Percentiles rank a stretch among this genome's conserved stretches.
Evolutionary conservation across 23 tunicate genomes (phyloP).

Genomic region (Botrylloides violaceus): DNA sequence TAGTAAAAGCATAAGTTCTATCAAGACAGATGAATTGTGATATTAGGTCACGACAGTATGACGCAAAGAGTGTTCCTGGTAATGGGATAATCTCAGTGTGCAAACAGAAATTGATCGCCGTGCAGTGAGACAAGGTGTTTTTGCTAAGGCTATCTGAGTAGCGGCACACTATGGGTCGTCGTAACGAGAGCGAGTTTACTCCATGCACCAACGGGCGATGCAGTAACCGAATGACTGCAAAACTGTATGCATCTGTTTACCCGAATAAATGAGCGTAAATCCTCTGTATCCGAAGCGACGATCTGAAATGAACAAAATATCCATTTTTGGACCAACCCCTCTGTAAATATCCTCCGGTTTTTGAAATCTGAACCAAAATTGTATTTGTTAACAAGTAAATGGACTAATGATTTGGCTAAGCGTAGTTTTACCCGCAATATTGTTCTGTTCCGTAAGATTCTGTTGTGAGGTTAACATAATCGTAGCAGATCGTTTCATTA

Average conservation of each 20-base stretch:
- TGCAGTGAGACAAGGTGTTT: too few species aligned
- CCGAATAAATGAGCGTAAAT: slow-evolving; percentile 10
- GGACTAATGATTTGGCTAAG: not conserved
- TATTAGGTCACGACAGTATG: too few species aligned
- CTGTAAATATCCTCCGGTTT: slow-evolving; percentile 19
- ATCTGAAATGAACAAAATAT: slow-evolving; percentile 10
- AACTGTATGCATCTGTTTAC: not conserved
- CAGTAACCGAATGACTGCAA: too few species aligned
- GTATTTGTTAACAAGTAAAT: not conserved
- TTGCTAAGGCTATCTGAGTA: too few species aligned
- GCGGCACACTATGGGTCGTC: too few species aligned
- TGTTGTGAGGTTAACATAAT: slow-evolving; percentile 72
- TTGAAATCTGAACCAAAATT: not conserved
- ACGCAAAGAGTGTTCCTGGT: too few species aligned
- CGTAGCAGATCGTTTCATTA: slow-evolving; percentile 66
- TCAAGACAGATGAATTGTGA: too few species aligned
- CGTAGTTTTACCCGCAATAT: slow-evolving; percentile 53
- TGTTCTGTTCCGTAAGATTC: slow-evolving; percentile 49
- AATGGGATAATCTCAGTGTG: too few species aligned
- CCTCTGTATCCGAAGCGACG: slow-evolving; percentile 1
- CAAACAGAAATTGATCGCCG: too few species aligned
- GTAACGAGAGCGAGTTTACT: too few species aligned
- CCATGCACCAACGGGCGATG: too few species aligned
- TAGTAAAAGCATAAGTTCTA: too few species aligned
- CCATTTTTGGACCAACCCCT: slow-evolving; percentile 10